Base-by-base conservation (phyloP, 2,797 vertebrate genomes). In the Pipistrellus kuhlii region DNA sequence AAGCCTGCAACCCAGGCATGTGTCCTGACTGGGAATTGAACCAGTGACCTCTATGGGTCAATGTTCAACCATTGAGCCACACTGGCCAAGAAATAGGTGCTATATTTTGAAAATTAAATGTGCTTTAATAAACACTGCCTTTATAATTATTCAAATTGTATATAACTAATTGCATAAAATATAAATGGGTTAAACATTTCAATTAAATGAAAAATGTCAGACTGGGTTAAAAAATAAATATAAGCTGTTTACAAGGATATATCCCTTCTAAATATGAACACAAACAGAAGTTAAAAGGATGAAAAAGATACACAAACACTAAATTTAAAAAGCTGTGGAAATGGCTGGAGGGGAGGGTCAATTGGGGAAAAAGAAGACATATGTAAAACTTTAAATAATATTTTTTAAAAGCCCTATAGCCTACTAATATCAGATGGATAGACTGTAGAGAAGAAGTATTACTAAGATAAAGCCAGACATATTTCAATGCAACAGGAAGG, bases 91-190 rank as follows among this genome's bases (percentile, higher is more conserved):
- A 13, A 2, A 14, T 30, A 62, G 59, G 12, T 30, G 59, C 30
- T 62, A 62, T 62, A 62, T 30, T 62, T 62, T 62, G 12, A 62
- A 7, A 62, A 62, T 62, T 62, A 30, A 62, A 62, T 62, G 59
- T 62, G 30, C 59, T 62, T 62, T 62, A 30, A 62, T 62, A 30
- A 62, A 30, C 59, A 62, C 59, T 62, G 59, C 27, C 27, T 62
- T 62, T 30, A 62, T 62, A 62, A 62, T 62, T 62, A 62, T 62
- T 62, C 59, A 62, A 62, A 62, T 27, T 62, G 12, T 30, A 62
- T 69, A 84, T 77, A 44, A 69, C 5, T 38, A 80, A 80, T 59
- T 85, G 76, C 13, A 82, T 78, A 69, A 95, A 88, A 80, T 59
- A 55, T 48, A 84, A 64, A 4, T 23, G 23, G 48, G 35, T 85